Evolutionary conservation across 2,113 vertebrate species (phyloP).

Genomic region (Falco punctatus): DNA sequence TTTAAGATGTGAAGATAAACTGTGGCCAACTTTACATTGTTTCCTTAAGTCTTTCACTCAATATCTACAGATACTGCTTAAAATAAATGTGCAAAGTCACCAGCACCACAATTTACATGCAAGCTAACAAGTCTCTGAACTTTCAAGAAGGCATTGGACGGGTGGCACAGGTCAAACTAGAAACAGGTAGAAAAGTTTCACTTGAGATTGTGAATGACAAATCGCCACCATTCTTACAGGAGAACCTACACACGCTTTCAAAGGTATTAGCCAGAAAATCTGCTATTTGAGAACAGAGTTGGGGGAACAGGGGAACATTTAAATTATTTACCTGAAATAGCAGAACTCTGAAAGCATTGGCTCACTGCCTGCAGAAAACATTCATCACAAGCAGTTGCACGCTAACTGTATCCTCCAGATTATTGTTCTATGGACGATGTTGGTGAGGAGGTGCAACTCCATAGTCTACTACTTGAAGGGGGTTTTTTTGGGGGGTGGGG

Average conservation of each 20-base stretch:
- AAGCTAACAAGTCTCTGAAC: neutral
- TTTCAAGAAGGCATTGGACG: neutral
- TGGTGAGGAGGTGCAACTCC: neutral
- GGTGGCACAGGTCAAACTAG: neutral
- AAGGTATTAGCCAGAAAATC: neutral
- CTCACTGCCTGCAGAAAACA: neutral
- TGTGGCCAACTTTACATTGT: conserved; percentile 61
- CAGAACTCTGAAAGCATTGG: neutral
- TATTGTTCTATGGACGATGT: neutral
- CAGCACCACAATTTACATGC: neutral
- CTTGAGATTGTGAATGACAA: neutral
- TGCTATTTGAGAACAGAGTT: neutral
- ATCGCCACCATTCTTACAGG: neutral
- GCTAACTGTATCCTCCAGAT: neutral
- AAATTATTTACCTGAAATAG: neutral
- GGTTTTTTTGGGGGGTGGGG: neutral
- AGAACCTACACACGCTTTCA: neutral
- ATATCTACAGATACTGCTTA: conserved; percentile 27
- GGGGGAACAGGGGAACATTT: neutral
- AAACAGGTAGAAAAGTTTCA: neutral
- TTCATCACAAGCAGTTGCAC: neutral
- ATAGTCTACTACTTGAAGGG: neutral
- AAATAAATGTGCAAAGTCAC: conserved; percentile 69
- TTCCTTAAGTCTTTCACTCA: conserved; percentile 56
- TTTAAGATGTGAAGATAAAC: conserved; percentile 76